These are phyloP conservation scores for Drosophila guanche DNA, from an alignment of 1,140 invertebrate species.

Conservation along the genomic window DNA sequence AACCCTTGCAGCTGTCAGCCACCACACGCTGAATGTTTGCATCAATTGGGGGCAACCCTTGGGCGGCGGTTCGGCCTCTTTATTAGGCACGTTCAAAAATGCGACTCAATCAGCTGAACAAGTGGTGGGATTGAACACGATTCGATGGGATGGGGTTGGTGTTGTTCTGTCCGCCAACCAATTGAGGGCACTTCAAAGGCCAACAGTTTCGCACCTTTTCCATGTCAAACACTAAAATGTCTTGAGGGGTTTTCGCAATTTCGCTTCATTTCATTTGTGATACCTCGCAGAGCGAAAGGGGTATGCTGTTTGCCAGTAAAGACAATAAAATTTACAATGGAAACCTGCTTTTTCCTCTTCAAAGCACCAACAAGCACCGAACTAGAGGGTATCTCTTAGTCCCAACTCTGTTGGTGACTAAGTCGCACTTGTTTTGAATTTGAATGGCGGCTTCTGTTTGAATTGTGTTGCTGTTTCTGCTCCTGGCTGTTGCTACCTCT, in stretches of 20 bases:
- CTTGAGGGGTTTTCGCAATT: slow-evolving; percentile 64
- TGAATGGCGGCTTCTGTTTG: slow-evolving; percentile 55
- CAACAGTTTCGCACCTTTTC: slow-evolving; percentile 31
- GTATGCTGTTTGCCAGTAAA: too few relatives aligned
- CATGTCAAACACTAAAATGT: slow-evolving; percentile 57
- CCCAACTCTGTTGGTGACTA: too few relatives aligned
- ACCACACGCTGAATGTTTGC: neutral
- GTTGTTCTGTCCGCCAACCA: slow-evolving; percentile 24
- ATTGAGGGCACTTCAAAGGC: slow-evolving; percentile 51
- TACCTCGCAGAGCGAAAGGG: too few relatives aligned
- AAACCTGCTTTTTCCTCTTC: too few relatives aligned
- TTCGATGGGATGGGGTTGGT: neutral
- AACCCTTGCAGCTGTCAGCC: slow-evolving; percentile 34
- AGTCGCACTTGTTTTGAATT: slow-evolving; percentile 46
- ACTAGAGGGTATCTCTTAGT: too few relatives aligned
- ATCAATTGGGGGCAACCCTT: slow-evolving; percentile 12
- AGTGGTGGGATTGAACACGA: slow-evolving; percentile 1
- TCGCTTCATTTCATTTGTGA: slow-evolving; percentile 62
- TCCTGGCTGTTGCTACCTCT: slow-evolving; percentile 31
- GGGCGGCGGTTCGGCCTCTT: too few relatives aligned
- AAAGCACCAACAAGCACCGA: too few relatives aligned
- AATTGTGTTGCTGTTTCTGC: slow-evolving; percentile 26
- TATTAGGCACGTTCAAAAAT: slow-evolving; percentile 1
- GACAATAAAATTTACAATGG: too few relatives aligned
- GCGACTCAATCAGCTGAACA: slow-evolving; percentile 13